Percentiles rank a stretch among this genome's conserved stretches.
Evolutionary conservation across 2,113 vertebrate genomes (phyloP).

Genomic region (Neodon shergylaensis): DNA sequence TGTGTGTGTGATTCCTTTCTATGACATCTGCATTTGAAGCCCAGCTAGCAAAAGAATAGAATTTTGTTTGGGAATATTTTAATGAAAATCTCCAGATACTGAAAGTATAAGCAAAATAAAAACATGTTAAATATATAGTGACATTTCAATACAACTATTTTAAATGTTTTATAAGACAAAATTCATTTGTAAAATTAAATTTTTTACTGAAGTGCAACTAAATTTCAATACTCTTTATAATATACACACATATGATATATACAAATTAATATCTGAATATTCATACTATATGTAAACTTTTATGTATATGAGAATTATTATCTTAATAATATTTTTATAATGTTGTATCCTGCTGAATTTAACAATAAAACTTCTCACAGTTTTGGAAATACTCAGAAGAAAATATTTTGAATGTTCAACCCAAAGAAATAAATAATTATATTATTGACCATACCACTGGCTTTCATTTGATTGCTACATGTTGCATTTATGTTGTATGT

Average conservation of each 20-base stretch:
- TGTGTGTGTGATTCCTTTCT: background rate
- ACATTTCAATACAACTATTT: no score
- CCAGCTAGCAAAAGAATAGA: background rate
- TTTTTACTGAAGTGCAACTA: no score
- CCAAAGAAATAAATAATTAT: background rate
- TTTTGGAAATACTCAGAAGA: background rate
- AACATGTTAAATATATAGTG: background rate
- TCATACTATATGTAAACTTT: background rate
- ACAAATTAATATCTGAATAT: background rate
- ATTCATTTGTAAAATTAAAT: no score
- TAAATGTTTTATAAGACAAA: no score
- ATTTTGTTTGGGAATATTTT: background rate
- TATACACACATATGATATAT: no score
- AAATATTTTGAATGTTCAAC: background rate
- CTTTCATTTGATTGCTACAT: background rate
- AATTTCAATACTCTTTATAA: no score
- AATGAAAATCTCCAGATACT: background rate
- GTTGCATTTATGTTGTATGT: background rate
- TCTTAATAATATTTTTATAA: background rate
- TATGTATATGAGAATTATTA: background rate
- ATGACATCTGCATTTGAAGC: background rate
- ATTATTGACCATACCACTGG: background rate
- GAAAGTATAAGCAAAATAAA: background rate
- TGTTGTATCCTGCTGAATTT: background rate
- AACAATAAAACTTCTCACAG: background rate